Evolutionary conservation across 2,888 invertebrate genomes (phyloP).

Genomic region (Lasioglossum morio): DNA sequence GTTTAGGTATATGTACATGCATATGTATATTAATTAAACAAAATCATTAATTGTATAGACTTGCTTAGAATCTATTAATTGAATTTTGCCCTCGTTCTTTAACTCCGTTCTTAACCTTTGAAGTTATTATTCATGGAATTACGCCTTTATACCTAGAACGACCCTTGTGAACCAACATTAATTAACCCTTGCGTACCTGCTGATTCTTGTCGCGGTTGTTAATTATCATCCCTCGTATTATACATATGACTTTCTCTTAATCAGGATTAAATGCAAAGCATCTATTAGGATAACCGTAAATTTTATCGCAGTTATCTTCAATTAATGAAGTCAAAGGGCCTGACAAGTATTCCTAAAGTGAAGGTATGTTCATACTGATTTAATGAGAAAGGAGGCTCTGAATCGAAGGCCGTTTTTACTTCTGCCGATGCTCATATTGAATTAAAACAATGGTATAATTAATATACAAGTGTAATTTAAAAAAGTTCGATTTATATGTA

Average conservation of each 20-base stretch:
- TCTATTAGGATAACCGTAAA: background rate
- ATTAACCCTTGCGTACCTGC: constrained; percentile 62
- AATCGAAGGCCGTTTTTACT: background rate
- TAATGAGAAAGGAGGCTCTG: constrained; percentile 10
- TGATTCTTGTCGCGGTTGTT: constrained; percentile 17
- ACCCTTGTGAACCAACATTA: constrained; percentile 54
- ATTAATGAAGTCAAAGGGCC: background rate
- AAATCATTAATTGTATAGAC: background rate
- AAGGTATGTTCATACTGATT: background rate
- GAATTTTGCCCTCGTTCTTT: constrained; percentile 60
- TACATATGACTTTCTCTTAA: constrained; percentile 1
- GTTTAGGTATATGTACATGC: background rate
- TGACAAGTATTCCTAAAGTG: background rate
- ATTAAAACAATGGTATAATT: background rate
- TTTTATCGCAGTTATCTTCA: background rate
- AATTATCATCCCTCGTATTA: constrained; percentile 27
- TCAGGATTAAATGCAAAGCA: background rate
- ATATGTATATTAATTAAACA: background rate
- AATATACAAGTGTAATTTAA: background rate
- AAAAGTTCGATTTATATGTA: too few relatives aligned
- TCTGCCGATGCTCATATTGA: background rate
- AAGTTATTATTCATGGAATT: constrained; percentile 77
- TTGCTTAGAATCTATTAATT: background rate
- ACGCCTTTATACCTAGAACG: constrained; percentile 65
- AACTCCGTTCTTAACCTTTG: constrained; percentile 67